Evolutionary conservation across 1,140 invertebrate genomes (phyloP).

Genomic region (Tetraneura akinire): DNA sequence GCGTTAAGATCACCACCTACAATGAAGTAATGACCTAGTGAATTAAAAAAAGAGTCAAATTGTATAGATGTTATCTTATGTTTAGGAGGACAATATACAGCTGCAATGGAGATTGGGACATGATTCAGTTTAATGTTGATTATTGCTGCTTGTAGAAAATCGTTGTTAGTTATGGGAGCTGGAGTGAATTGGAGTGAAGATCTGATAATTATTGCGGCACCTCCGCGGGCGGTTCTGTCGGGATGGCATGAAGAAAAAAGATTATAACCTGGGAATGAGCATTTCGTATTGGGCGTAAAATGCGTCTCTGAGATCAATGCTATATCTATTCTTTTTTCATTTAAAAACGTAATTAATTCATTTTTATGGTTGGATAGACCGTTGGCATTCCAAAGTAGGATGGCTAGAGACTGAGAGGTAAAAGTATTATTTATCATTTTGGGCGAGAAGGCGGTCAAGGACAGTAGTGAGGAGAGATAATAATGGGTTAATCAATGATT

Average conservation of each 20-base stretch:
- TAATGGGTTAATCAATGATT: neutral
- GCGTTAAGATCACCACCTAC: constrained; percentile 42
- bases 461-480: neutral
- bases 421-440: constrained; percentile 27
- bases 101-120: constrained; percentile 10
- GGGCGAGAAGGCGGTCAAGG: neutral
- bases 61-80: neutral
- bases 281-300: constrained; percentile 52
- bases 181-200: neutral
- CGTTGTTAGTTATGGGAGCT: neutral
- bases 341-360: constrained; percentile 53
- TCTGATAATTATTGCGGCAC: constrained; percentile 18
- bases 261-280: constrained; percentile 41
- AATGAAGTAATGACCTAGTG: constrained; percentile 15
- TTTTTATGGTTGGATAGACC: constrained; percentile 52
- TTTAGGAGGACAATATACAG: constrained; percentile 46
- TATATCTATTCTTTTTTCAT: constrained; percentile 53
- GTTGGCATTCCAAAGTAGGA: constrained; percentile 53
- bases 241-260: constrained; percentile 34
- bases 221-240: neutral
- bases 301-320: constrained; percentile 53
- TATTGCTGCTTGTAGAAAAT: constrained; percentile 38
- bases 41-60: neutral
- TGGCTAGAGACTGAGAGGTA: neutral
- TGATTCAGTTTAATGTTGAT: constrained; percentile 18